phyloP scores from a whole-genome alignment of 2,888 invertebrate genomes.

The Hedychridium roseum region DNA sequence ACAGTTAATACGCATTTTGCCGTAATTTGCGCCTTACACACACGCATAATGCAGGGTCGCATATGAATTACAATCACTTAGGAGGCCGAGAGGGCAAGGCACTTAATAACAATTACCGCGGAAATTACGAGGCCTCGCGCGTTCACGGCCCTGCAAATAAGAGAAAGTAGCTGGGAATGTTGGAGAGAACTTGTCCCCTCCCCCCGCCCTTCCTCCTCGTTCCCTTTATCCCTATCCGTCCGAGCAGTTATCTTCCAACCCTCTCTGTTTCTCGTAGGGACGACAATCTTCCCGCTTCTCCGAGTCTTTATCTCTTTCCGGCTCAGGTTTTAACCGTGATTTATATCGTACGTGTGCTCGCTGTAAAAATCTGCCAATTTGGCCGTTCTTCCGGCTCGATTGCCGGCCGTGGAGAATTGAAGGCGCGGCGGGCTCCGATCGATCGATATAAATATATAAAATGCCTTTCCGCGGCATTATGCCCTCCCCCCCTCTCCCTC shows the following conservation, averaged over 20 bases:
- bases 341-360: slow-evolving; percentile 24
- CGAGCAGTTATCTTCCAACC: slow-evolving; percentile 8
- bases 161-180: slow-evolving; percentile 5
- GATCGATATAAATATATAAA: no score
- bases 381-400: background rate
- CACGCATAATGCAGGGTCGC: slow-evolving; percentile 11
- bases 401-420: background rate
- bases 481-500: slow-evolving; percentile 1
- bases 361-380: background rate
- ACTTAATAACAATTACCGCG: slow-evolving; percentile 45
- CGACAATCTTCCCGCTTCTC: slow-evolving; percentile 18
- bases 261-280: slow-evolving; percentile 5
- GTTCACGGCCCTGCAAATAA: slow-evolving; percentile 30
- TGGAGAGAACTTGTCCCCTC: slow-evolving; percentile 16
- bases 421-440: background rate
- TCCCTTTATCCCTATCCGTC: slow-evolving; percentile 9
- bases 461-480: no score
- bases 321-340: slow-evolving; percentile 27
- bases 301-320: slow-evolving; percentile 16
- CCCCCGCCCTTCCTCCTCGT: slow-evolving; percentile 23
- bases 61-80: slow-evolving; percentile 45
- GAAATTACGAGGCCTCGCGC: slow-evolving; percentile 31
- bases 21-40: slow-evolving; percentile 27
- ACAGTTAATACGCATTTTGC: slow-evolving; percentile 22
- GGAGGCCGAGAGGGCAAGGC: slow-evolving; percentile 11